These are phyloP conservation scores for Lophotis ruficrista DNA, from an alignment of 2,113 vertebrate genomes.

Conservation along the genomic window DNA sequence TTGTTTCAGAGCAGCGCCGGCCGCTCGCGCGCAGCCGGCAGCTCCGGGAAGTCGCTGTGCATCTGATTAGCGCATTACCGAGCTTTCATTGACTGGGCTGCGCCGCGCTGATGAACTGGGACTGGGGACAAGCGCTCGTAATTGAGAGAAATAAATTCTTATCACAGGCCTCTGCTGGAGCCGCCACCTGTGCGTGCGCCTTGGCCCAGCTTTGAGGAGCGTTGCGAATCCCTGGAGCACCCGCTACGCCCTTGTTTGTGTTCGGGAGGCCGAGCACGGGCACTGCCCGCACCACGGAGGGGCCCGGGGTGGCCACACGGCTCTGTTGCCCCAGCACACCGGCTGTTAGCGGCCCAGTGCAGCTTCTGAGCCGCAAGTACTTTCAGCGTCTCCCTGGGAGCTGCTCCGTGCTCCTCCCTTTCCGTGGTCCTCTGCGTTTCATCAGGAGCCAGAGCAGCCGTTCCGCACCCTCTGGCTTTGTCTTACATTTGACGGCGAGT, in stretches of 20 bases:
- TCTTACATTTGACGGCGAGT: background rate
- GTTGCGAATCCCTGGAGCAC: background rate
- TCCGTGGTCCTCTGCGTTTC: background rate
- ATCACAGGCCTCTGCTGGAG: conserved; percentile 80
- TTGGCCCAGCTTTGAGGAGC: background rate
- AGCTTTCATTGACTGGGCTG: conserved; percentile 88
- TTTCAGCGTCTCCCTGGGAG: background rate
- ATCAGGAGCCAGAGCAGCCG: background rate
- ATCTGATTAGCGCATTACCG: conserved; percentile 87
- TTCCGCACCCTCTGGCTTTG: background rate
- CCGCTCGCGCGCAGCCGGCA: background rate
- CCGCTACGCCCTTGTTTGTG: background rate
- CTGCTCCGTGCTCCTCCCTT: background rate
- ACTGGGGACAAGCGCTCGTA: conserved; percentile 87
- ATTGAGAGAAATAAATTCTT: conserved; percentile 93
- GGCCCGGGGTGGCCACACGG: background rate
- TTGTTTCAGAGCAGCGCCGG: background rate
- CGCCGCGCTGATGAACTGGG: conserved; percentile 89
- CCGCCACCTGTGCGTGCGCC: background rate
- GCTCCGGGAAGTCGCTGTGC: conserved; percentile 77
- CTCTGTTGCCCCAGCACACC: background rate
- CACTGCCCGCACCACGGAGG: background rate
- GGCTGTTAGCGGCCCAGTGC: accelerated
- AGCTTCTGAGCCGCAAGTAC: background rate
- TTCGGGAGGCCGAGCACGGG: background rate